A percentile compares a stretch with the other conserved stretches of the same genome.
Evolutionary conservation across 2,888 invertebrate genomes (phyloP).

Genomic region (Stenolophus ochropezus): DNA sequence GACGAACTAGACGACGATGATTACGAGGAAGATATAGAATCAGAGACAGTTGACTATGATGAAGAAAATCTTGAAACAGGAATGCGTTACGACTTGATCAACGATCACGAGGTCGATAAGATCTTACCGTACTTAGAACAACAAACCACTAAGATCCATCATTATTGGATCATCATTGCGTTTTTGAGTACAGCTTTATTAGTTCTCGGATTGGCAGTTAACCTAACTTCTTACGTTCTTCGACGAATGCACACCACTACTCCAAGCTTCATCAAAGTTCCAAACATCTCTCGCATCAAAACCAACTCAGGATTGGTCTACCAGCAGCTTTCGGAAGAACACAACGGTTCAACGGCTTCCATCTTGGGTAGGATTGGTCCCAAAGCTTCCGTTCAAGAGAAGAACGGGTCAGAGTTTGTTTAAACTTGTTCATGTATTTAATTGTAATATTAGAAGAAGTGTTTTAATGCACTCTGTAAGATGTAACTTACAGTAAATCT

Average conservation of each 20-base stretch:
- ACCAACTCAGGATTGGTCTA: slow-evolving; percentile 86
- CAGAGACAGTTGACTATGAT: slow-evolving; percentile 63
- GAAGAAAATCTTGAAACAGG: slow-evolving; percentile 63
- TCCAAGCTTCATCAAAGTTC: slow-evolving; percentile 68
- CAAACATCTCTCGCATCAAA: slow-evolving; percentile 73
- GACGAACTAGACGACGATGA: slow-evolving; percentile 62
- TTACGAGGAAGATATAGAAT: slow-evolving; percentile 62
- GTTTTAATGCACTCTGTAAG: too few species aligned
- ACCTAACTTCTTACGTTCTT: slow-evolving; percentile 69
- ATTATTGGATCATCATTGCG: slow-evolving; percentile 77
- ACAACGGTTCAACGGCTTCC: slow-evolving; percentile 35
- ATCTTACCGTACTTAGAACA: not conserved
- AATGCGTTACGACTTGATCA: slow-evolving; percentile 66
- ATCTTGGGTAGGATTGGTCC: slow-evolving; percentile 40
- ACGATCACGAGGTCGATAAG: slow-evolving; percentile 67
- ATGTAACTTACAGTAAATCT: slow-evolving; percentile 44
- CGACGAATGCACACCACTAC: slow-evolving; percentile 67
- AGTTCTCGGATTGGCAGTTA: slow-evolving; percentile 74
- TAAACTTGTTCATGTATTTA: slow-evolving; percentile 9
- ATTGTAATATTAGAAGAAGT: not conserved
- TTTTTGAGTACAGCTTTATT: slow-evolving; percentile 76
- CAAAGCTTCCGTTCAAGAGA: not conserved
- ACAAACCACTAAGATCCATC: slow-evolving; percentile 71
- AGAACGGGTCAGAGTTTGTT: slow-evolving; percentile 25
- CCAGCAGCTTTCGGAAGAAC: slow-evolving; percentile 85